These are phyloP conservation scores for Cyprinella venusta DNA, from an alignment of 2,797 vertebrate species.

Conservation along the genomic window DNA sequence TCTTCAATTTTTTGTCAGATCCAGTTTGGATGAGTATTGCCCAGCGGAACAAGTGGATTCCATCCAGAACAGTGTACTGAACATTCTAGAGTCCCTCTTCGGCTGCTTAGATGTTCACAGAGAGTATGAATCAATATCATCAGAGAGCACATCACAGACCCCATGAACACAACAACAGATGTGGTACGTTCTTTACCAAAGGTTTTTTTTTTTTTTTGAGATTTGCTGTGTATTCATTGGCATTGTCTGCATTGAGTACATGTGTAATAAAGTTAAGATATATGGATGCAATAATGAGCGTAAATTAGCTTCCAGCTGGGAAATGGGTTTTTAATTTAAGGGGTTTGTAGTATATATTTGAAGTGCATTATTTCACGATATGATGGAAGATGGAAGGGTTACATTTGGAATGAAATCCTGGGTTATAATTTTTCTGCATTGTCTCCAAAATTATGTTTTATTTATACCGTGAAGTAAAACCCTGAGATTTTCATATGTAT, in stretches of 20 bases:
- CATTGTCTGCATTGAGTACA: background rate
- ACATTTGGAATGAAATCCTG: background rate
- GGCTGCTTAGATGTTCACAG: conserved; percentile 83
- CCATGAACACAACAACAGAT: conserved; percentile 29
- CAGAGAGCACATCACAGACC: conserved; percentile 35
- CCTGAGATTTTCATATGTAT: background rate
- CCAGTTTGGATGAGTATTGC: conserved; percentile 96
- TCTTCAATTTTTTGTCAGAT: conserved; percentile 75
- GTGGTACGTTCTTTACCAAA: background rate
- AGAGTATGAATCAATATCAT: conserved; percentile 68
- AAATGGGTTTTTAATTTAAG: background rate
- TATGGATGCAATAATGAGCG: background rate
- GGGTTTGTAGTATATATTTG: background rate
- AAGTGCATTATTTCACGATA: background rate
- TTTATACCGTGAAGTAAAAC: background rate
- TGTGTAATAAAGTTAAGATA: background rate
- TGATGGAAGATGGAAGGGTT: background rate
- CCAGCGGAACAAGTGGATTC: conserved; percentile 89
- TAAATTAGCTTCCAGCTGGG: background rate
- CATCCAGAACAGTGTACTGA: conserved; percentile 86
- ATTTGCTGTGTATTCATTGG: background rate
- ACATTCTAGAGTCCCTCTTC: conserved; percentile 76
- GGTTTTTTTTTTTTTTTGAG: background rate
- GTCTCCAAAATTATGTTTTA: background rate
- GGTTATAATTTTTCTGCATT: background rate